Conservation (phyloP, 2,113 vertebrate genomes). For the Tringa solitaria region DNA sequence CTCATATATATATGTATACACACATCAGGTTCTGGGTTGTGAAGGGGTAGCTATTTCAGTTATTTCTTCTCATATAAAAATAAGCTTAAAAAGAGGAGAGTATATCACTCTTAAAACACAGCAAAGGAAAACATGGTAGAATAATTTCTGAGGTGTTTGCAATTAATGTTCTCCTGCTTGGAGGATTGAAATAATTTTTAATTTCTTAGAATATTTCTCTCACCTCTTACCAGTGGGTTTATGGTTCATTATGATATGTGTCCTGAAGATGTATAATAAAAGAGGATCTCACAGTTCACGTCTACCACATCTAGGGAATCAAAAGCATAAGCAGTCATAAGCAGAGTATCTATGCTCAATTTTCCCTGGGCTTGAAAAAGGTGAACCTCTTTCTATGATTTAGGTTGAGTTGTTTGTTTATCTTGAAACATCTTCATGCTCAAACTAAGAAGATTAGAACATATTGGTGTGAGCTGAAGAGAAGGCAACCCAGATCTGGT, state of each 20-base stretch:
- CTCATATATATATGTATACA: neutral
- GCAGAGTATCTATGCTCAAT: neutral
- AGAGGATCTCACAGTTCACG: neutral
- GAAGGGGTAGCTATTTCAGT: neutral
- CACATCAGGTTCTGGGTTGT: neutral
- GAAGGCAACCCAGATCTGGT: neutral
- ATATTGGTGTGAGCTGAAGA: neutral
- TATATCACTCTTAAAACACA: neutral
- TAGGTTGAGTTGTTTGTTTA: neutral
- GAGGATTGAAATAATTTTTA: neutral
- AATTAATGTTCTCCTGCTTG: neutral
- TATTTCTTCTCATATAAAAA: neutral
- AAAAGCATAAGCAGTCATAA: neutral
- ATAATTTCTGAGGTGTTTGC: neutral
- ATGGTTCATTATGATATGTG: neutral
- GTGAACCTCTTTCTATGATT: neutral
- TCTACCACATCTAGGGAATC: neutral
- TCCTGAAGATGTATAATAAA: neutral
- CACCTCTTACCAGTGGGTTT: neutral
- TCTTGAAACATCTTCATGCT: neutral
- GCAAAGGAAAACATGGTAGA: neutral
- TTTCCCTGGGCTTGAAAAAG: too few species aligned
- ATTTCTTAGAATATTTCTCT: neutral
- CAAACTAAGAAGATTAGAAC: neutral
- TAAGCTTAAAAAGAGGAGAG: neutral